A percentile compares a stretch with the other conserved stretches of the same genome.
These are phyloP conservation scores for Arion vulgaris DNA, from an alignment of 1,140 invertebrate genomes.

Conservation along the genomic window DNA sequence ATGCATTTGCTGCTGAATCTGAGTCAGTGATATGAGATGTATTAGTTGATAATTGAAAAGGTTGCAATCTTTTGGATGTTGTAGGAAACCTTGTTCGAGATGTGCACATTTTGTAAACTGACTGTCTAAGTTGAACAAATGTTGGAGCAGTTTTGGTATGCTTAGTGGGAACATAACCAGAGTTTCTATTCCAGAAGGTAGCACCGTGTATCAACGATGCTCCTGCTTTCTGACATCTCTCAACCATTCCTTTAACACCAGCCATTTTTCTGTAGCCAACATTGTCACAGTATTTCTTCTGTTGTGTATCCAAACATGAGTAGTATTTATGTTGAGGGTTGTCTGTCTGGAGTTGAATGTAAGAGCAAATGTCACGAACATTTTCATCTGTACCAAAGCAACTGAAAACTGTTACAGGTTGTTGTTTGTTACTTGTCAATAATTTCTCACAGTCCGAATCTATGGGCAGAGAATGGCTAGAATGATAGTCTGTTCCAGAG, in stretches of 20 bases:
- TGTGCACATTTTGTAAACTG: neutral
- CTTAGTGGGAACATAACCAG: neutral
- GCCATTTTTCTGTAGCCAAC: neutral
- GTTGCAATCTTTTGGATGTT: neutral
- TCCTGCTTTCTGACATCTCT: conserved; percentile 18
- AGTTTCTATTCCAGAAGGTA: neutral
- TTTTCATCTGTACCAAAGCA: neutral
- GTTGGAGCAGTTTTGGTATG: too few relatives aligned
- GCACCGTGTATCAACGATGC: conserved; percentile 8
- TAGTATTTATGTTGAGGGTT: neutral
- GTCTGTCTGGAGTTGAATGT: neutral
- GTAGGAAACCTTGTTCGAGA: neutral
- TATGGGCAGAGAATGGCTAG: conserved; percentile 16
- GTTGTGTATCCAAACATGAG: neutral
- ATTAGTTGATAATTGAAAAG: neutral
- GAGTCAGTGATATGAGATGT: neutral
- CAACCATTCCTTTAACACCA: neutral
- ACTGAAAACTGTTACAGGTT: neutral
- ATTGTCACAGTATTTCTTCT: neutral
- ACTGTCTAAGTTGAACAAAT: neutral
- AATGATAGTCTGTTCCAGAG: neutral
- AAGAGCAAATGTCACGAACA: neutral
- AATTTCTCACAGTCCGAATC: neutral
- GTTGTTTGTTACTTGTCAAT: neutral
- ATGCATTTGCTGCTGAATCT: neutral